Percentiles rank a stretch among this genome's conserved stretches.
Conservation (phyloP, 2,888 invertebrate species). For the Drosophila tripunctata region DNA sequence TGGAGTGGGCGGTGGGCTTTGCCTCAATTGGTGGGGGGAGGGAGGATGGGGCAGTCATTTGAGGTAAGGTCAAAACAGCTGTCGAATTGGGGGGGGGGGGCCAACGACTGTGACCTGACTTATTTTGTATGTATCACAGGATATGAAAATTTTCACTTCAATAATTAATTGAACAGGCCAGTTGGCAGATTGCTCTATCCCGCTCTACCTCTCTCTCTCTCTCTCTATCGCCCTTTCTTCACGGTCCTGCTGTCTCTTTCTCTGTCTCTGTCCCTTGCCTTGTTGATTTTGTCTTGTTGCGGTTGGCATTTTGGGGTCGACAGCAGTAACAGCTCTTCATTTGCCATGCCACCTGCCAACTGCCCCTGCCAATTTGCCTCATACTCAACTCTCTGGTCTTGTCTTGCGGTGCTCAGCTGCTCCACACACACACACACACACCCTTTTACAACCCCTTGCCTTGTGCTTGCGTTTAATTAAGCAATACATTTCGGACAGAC, state of each 20-base stretch:
- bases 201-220: not conserved
- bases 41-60: slow-evolving; percentile 46
- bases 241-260: too few species aligned
- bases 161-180: slow-evolving; percentile 75
- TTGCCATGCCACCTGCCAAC: slow-evolving; percentile 8
- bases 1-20: slow-evolving; percentile 21
- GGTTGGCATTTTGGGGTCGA: slow-evolving; percentile 51
- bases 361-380: not conserved
- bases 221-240: not conserved
- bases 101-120: slow-evolving; percentile 52
- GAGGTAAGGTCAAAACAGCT: slow-evolving; percentile 75
- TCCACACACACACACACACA: too few species aligned
- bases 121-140: slow-evolving; percentile 72
- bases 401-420: slow-evolving; percentile 49
- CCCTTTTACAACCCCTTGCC: not conserved
- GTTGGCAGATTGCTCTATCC: slow-evolving; percentile 11
- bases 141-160: slow-evolving; percentile 82
- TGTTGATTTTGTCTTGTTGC: slow-evolving; percentile 63
- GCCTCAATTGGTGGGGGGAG: too few species aligned
- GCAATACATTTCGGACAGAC: slow-evolving; percentile 45
- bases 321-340: slow-evolving; percentile 28
- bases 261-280: slow-evolving; percentile 35
- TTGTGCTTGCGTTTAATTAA: slow-evolving; percentile 56
- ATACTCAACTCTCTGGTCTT: slow-evolving; percentile 46
- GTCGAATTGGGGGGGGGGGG: slow-evolving; percentile 64